Percentiles rank a stretch among this genome's conserved stretches.
Conservation (phyloP, 2,113 vertebrate genomes). For the Corythaeola cristata region DNA sequence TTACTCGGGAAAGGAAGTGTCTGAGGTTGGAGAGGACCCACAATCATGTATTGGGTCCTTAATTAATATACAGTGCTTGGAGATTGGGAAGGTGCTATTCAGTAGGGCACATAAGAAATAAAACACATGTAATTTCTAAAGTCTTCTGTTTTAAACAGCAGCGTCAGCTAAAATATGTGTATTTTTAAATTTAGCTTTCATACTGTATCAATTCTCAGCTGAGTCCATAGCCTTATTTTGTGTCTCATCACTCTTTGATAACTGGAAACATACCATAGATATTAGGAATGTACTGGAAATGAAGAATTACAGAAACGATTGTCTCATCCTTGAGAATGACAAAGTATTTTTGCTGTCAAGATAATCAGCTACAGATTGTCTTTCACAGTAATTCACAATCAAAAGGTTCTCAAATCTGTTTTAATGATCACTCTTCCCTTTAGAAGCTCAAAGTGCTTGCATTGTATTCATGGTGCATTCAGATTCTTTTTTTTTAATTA, state of each 20-base stretch:
- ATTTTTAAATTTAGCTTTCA: constrained; percentile 33
- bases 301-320: background rate
- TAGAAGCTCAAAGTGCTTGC: background rate
- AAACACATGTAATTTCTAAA: background rate
- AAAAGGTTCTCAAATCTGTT: background rate
- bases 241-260: background rate
- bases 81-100: background rate
- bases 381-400: background rate
- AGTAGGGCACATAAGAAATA: background rate
- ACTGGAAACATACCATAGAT: background rate
- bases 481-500: background rate
- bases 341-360: background rate
- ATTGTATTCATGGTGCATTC: background rate
- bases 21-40: background rate
- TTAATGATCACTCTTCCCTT: background rate
- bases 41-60: background rate
- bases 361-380: background rate
- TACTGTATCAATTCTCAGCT: background rate
- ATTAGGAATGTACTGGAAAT: background rate
- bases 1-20: background rate
- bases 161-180: background rate
- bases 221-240: background rate
- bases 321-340: background rate
- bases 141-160: background rate
- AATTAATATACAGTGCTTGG: background rate